phyloP scores from a whole-genome alignment of 2,797 vertebrate species.

The Corythornis leucogaster region DNA sequence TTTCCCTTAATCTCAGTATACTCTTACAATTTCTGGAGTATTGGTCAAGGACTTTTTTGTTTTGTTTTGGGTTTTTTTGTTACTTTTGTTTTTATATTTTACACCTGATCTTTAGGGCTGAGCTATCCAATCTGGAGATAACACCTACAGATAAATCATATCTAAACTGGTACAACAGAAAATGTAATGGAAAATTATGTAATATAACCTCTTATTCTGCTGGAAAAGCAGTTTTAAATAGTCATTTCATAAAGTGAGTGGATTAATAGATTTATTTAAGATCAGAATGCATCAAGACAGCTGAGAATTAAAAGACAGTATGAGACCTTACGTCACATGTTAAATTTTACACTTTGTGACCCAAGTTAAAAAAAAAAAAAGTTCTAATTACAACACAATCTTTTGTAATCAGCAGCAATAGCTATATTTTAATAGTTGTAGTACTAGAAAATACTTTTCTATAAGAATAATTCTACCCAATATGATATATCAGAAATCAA shows the following conservation, averaged over 20 bases:
- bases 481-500: background rate
- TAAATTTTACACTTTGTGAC: background rate
- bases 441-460: background rate
- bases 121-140: constrained; percentile 33
- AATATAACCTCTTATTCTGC: background rate
- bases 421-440: background rate
- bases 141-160: background rate
- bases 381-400: background rate
- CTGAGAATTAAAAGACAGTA: background rate
- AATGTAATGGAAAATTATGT: background rate
- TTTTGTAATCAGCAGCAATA: background rate
- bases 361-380: background rate
- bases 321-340: background rate
- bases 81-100: background rate
- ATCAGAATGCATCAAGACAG: background rate
- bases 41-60: background rate
- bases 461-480: background rate
- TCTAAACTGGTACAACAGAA: background rate
- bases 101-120: constrained; percentile 1
- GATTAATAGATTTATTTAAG: background rate
- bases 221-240: background rate
- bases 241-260: background rate
- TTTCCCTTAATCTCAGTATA: background rate
- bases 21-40: background rate
- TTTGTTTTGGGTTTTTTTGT: background rate